Evolutionary conservation across 2,113 vertebrate genomes (phyloP).

Genomic region (Rhipidura dahli): DNA sequence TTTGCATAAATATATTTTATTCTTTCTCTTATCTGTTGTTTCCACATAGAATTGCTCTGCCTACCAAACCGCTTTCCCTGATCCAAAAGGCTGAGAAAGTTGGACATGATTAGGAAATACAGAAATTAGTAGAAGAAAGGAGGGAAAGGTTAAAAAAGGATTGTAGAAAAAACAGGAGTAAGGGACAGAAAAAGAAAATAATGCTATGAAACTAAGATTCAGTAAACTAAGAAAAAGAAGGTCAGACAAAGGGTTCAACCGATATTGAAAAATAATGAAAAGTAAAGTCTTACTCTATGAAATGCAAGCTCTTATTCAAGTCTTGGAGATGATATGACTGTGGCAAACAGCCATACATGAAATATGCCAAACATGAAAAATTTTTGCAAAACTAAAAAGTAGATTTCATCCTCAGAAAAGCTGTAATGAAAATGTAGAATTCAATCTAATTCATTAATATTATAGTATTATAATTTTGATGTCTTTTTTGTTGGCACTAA

Average conservation of each 20-base stretch:
- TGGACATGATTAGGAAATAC: not conserved
- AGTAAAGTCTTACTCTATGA: not conserved
- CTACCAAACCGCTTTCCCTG: not conserved
- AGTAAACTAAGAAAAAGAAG: not conserved
- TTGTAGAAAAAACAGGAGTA: not conserved
- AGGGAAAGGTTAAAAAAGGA: not conserved
- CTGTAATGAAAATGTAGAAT: not conserved
- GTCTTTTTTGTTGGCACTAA: constrained; percentile 54
- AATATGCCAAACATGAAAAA: not conserved
- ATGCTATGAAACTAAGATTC: not conserved
- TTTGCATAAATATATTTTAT: not conserved
- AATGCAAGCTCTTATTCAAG: not conserved
- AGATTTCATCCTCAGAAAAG: constrained; percentile 34
- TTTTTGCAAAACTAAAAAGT: constrained; percentile 40
- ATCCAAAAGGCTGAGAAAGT: not conserved
- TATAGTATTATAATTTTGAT: constrained; percentile 34
- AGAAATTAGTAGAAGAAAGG: not conserved
- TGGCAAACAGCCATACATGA: not conserved
- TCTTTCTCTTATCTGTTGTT: not conserved
- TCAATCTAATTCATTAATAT: constrained; percentile 52
- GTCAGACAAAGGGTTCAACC: not conserved
- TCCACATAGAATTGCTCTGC: not conserved
- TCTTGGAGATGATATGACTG: not conserved
- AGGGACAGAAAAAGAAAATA: not conserved
- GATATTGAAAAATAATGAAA: not conserved